phyloP scores from a whole-genome alignment of 2,797 vertebrate genomes.

The Halcyon leucocephala region DNA sequence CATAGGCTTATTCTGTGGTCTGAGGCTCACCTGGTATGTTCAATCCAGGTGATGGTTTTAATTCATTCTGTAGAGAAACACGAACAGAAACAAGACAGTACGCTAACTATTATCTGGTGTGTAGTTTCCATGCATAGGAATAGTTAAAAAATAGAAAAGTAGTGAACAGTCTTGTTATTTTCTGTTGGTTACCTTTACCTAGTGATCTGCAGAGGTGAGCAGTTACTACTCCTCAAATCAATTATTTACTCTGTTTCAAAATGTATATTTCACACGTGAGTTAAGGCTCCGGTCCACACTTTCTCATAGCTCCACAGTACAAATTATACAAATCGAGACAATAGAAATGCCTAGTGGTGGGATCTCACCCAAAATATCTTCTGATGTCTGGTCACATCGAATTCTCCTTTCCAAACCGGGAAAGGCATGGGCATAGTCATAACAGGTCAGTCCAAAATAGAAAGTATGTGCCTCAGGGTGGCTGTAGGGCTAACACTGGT shows the following conservation, averaged over 20 bases:
- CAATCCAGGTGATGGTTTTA: background rate
- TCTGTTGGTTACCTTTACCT: background rate
- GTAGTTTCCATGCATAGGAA: background rate
- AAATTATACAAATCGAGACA: background rate
- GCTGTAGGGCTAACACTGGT: background rate
- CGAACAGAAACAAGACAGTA: background rate
- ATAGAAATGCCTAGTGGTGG: background rate
- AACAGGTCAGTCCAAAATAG: conserved; percentile 19
- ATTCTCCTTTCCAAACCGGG: background rate
- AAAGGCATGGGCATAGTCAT: background rate
- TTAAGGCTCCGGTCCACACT: background rate
- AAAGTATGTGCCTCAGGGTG: background rate
- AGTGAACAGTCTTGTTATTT: background rate
- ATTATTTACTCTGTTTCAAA: background rate
- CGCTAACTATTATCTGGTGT: background rate
- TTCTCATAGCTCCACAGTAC: background rate
- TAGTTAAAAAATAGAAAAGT: background rate
- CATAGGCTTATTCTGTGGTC: background rate
- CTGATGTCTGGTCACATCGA: background rate
- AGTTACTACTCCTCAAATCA: background rate
- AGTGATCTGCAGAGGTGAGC: background rate
- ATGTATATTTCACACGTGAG: background rate
- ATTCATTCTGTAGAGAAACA: background rate
- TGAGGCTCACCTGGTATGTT: background rate
- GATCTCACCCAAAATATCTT: background rate